Base-by-base conservation (phyloP, 1,140 invertebrate genomes). In the Apis cerana region DNA sequence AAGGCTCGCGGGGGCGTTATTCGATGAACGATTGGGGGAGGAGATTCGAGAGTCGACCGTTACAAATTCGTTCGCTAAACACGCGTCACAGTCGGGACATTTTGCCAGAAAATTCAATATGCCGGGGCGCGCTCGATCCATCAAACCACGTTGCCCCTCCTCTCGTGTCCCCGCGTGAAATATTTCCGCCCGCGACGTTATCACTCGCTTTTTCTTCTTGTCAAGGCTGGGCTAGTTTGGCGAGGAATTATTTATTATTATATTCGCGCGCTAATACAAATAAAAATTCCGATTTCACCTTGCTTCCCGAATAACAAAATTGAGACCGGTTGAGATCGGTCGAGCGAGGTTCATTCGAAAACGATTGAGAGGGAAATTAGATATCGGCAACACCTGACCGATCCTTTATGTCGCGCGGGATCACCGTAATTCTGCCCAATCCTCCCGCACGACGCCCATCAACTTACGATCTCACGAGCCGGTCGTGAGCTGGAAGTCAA, bases 321-420 rank as follows among this genome's bases (percentile, higher is more conserved):
- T n/a, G n/a, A n/a, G n/a, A n/a, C n/a, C n/a, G n/a, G 27, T 27
- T 27, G 27, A 27, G 33, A 33, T 33, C 33, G 33, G 27, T 27
- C 27, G 3, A 33, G 33, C 33, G 33, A 33, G 33, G 2, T 4
- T 2, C 2, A 33, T 4, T 52, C 52, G 10, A 52, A 12, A 52
- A 52, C 52, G 13, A 12, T 27, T 12, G 13, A 52, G 0, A 52
- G 52, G 33, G 84, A 80, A 81, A 80, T 85, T 78, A 85, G 84
- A 56, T 85, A 85, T 85, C 80, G 81, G 75, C 81, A 78, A 33
- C 80, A 85, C 79, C 83, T 84, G 83, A 71, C 65, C 78, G 79
- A 85, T 84, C 83, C 81, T 81, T 80, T 85, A 78, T 74, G 71
- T 56, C 50, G 61, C n/a, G 23, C 43, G 48, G 61, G 68, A 77